Conservation (phyloP, 2,113 vertebrate species). For the Perca fluviatilis region DNA sequence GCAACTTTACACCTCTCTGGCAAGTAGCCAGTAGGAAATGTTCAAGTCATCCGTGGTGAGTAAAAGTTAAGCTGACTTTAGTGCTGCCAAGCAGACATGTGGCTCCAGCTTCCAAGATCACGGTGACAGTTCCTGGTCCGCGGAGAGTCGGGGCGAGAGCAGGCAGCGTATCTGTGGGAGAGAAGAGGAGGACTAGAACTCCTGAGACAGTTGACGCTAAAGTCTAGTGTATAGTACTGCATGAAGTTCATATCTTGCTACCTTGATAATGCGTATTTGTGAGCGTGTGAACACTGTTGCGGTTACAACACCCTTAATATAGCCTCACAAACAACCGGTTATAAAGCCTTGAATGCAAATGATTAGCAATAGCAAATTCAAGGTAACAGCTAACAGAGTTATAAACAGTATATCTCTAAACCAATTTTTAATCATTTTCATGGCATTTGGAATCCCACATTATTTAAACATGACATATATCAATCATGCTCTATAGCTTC, state of each 20-base stretch:
- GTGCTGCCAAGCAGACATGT: constrained; percentile 49
- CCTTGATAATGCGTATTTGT: background rate
- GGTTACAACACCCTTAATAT: background rate
- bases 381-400: background rate
- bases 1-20: constrained; percentile 15
- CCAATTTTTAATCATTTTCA: background rate
- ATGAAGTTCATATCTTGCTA: constrained; percentile 11
- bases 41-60: constrained; percentile 35
- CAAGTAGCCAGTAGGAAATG: constrained; percentile 28
- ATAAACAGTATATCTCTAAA: background rate
- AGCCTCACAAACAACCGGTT: background rate
- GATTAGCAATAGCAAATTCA: background rate
- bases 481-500: background rate
- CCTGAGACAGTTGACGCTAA: constrained; percentile 13
- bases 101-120: constrained; percentile 46
- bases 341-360: background rate
- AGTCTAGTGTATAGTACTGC: background rate
- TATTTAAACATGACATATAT: background rate
- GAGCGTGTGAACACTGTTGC: background rate
- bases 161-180: constrained; percentile 21
- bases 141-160: constrained; percentile 41
- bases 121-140: constrained; percentile 66
- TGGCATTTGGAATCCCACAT: background rate
- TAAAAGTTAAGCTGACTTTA: constrained; percentile 61
- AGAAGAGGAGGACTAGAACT: constrained; percentile 14